Base-by-base conservation (phyloP, 2,888 invertebrate species). In the Eupithecia insigniata region DNA sequence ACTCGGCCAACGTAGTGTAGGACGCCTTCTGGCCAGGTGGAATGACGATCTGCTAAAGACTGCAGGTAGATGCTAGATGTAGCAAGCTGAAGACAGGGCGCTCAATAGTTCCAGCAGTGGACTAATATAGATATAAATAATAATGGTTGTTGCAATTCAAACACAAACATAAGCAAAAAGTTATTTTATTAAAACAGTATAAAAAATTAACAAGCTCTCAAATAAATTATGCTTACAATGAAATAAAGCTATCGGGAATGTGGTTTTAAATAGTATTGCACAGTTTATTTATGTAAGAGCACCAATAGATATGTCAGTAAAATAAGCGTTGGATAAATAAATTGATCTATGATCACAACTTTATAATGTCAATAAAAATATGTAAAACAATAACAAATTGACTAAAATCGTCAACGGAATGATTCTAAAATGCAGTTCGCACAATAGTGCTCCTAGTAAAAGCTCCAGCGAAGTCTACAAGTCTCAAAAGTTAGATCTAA, bases 251-350 rank as follows among this genome's bases (percentile, higher is more conserved):
- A 69, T 76, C 64, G 71, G 78, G 78, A 78, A 79, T 78, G 79
- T 78, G 66, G 72, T 30, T 5, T 67, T 67, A 71, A 66, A 66
- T 61, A 68, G 65, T 73, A 78, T 78, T 79, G 78, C 78, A 79
- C 76, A 68, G 46, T 26, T 39, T n/a, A n/a, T n/a, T 34, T n/a
- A 55, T 58, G 46, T 22, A 43, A 69, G 74, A 82, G 83, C 84
- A 85, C 83, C 83, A 68, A 70, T 70, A 77, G 76, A 78, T 80
- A 77, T 79, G 78, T 81, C 72, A 74, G 65, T 72, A 71, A 61
- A 64, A 36, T 64, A 68, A 39, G n/a, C 3, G 34, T 10, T 36
- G 36, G 22, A 12, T 71, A 69, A 67, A 69, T 55, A 66, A 58
- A 34, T 43, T 43, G 18, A 55, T 66, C 34, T 74, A 79, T 69